Evolutionary conservation across 2,113 vertebrate genomes (phyloP), one percentile per base, ranked within the genome.

Genomic region (Brevimyrus niger): DNA sequence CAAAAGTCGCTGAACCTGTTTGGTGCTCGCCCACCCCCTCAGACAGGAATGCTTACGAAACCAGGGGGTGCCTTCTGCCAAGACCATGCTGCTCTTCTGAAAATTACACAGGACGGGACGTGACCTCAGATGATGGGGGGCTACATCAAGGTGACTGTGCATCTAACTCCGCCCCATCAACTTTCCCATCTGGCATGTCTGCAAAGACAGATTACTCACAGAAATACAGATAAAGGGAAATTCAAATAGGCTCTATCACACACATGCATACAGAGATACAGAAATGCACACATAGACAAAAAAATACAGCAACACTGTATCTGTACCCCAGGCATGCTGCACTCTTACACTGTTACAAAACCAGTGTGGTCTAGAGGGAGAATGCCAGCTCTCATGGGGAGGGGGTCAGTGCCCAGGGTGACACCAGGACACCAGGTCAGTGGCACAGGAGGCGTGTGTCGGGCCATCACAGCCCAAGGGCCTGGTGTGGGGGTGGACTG

Each of bases 71-170:
- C 61, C 15, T 23, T 89, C 92, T 95, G 93, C 95, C 94, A 44
- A 94, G 92, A 91, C 93, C 93, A 85, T 88, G 89, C 92, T 92
- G 93, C 93, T 95, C 92, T 90, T 35, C 87, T 91, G 89, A 90
- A 91, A 95, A 95, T 95, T 95, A 94, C 92, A 92, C 55, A 89
- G 92, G 94, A 95, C 51, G 89, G 92, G 90, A 90, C 91, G 88
- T 93, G 94, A 95, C 93, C 94, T 88, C 80, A 90, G 91, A 91
- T 92, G 92, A 35, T 4, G 69, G 69, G 3, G 48, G 48, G 2
- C 2, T 48, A 48, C 48, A 15, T 10, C 61, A 80, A 48, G 44
- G 38, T 35, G 90, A 89, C 89, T 84, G 80, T 87, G 58, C 84
- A 88, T 73, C 88, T 69, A 82, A 51, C 27, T 92, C 91, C 92